Conservation (phyloP, 2,113 vertebrate species). For the Pelusios castaneus region DNA sequence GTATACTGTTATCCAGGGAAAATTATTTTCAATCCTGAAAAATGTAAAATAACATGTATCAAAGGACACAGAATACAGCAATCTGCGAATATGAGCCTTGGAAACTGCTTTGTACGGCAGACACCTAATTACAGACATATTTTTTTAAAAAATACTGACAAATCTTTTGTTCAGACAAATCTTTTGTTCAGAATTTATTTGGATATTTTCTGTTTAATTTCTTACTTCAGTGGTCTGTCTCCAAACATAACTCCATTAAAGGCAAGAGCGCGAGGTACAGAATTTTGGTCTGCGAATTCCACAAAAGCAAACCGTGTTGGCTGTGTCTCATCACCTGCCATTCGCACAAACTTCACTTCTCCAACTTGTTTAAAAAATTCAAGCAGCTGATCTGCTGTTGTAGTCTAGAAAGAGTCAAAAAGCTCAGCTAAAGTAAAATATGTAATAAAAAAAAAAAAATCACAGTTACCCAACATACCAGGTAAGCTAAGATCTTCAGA, state of each 20-base stretch:
- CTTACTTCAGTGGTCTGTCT: conserved; percentile 96
- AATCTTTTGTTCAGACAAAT: background rate
- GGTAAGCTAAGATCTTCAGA: background rate
- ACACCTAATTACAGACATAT: background rate
- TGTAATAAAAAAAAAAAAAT: background rate
- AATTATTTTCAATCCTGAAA: background rate
- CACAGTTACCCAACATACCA: background rate
- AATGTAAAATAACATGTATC: background rate
- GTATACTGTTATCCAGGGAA: background rate
- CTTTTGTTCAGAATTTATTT: background rate
- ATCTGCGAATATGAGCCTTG: background rate
- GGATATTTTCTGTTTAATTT: conserved; percentile 41
- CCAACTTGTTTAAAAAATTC: conserved; percentile 97
- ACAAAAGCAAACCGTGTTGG: conserved; percentile 96
- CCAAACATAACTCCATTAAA: conserved; percentile 99
- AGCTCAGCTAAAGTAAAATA: background rate
- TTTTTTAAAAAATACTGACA: background rate
- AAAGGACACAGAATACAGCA: background rate
- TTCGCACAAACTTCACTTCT: conserved; percentile 96
- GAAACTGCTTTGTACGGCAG: background rate
- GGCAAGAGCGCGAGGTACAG: conserved; percentile 91
- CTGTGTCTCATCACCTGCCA: conserved; percentile 97
- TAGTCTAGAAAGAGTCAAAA: conserved; percentile 78
- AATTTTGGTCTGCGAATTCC: conserved; percentile 95
- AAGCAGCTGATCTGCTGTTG: conserved; percentile 93